phyloP scores from a whole-genome alignment of 2,797 vertebrate species.

The Cichlasoma orientale region DNA sequence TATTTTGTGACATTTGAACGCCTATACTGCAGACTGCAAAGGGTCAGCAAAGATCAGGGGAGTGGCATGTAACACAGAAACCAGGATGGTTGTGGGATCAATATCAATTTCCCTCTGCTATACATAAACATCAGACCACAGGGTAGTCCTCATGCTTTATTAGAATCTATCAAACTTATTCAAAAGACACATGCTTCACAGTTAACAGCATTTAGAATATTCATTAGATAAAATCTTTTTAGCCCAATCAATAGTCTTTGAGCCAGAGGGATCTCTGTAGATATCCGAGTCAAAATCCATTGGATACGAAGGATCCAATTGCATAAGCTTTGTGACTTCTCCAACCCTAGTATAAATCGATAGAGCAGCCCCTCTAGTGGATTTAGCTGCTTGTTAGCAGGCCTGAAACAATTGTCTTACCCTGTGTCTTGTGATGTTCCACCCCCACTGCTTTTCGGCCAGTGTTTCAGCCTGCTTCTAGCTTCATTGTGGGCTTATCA shows the following conservation, averaged over 20 bases:
- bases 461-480: conserved; percentile 38
- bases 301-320: conserved; percentile 69
- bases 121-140: conserved; percentile 66
- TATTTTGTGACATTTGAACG: conserved; percentile 34
- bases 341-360: conserved; percentile 60
- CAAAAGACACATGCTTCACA: conserved; percentile 52
- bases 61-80: conserved; percentile 25
- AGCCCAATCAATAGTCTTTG: conserved; percentile 57
- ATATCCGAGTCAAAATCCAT: conserved; percentile 70
- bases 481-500: conserved; percentile 63
- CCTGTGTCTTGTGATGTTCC: conserved; percentile 48
- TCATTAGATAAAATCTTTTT: conserved; percentile 67
- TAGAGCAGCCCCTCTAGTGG: conserved; percentile 57
- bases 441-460: conserved; percentile 26
- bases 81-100: conserved; percentile 42
- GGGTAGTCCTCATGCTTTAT: conserved; percentile 64
- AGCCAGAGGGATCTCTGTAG: conserved; percentile 61
- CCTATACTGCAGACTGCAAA: neutral
- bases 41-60: conserved; percentile 12
- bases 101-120: conserved; percentile 54
- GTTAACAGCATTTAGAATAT: conserved; percentile 68
- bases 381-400: conserved; percentile 72
- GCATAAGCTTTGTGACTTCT: conserved; percentile 63
- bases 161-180: conserved; percentile 60
- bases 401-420: conserved; percentile 62